Base-by-base conservation (phyloP, 2,797 vertebrate species). In the Halcyon leucocephala region DNA sequence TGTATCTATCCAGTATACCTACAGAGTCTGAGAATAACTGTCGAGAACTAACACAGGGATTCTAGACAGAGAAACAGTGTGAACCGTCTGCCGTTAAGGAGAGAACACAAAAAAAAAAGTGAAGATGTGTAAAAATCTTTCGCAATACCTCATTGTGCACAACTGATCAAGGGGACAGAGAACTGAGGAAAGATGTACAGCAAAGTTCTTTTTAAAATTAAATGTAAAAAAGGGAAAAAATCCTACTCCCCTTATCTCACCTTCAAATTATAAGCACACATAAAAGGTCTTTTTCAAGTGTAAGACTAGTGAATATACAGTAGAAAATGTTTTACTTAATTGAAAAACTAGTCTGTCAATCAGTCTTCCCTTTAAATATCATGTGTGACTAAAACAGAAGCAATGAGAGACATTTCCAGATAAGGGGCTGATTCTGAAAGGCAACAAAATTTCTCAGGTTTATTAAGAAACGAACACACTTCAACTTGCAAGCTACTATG, bases 181-280 rank as follows among this genome's bases (percentile, higher is more conserved):
- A 29, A 83, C 29, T 8, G 3, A 1, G 6, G 21, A 6, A 71
- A 66, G 11, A 64, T 1, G 1, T 9, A 41, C 1, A 69, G 21
- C 14, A 52, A 52, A 62, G 9, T 9, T 51, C 0, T 57, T 82
- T 49, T 60, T 21, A 6, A 73, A 67, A 89, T 44, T 15, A 64
- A 85, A 64, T 33, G 2, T 14, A 58, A 58, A 87, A 70, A n/a
- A 35, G 54, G 54, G 39, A 81, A 41, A 61, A 49, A 77, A 29
- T 20, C 5, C 17, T 46, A 57, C 19, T 4, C 70, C 29, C 22
- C 60, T 35, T 66, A 52, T 8, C n/a, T 48, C 39, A 18, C 64
- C 76, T 82, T 31, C 35, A 76, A 88, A 79, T 54, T 31, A 5
- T 37, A 88, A 66, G 44, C 19, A 62, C 11, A 41, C 10, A 61